Percentiles rank a stretch among this genome's conserved stretches.
phyloP scores from a whole-genome alignment of 2,797 vertebrate species.

The Ceyx erithaca region DNA sequence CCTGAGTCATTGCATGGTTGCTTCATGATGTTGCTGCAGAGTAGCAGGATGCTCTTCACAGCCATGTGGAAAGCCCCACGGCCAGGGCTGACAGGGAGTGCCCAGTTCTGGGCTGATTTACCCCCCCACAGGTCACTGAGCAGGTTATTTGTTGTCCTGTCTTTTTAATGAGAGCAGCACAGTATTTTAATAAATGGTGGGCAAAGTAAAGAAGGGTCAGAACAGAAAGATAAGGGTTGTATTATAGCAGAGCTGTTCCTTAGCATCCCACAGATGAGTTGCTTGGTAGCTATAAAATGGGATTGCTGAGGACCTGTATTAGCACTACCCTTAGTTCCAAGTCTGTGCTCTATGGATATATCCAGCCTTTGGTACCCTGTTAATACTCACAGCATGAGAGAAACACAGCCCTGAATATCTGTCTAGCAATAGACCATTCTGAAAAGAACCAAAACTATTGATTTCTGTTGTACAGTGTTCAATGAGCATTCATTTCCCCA shows the following conservation, averaged over 20 bases:
- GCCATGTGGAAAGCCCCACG: background rate
- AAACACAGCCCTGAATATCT: constrained; percentile 21
- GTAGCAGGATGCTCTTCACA: background rate
- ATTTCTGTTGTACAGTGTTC: constrained; percentile 35
- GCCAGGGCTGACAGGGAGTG: background rate
- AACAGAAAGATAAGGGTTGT: constrained; percentile 15
- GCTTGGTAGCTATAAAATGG: background rate
- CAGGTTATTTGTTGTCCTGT: constrained; percentile 29
- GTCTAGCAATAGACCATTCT: background rate
- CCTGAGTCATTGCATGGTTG: background rate
- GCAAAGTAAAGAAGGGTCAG: constrained; percentile 28
- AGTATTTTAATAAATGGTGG: constrained; percentile 38
- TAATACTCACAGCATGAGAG: constrained; percentile 26
- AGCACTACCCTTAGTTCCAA: constrained; percentile 15
- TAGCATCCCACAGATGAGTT: background rate
- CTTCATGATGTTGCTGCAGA: background rate
- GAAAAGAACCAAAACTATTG: constrained; percentile 8
- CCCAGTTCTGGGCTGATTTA: background rate
- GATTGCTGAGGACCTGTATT: constrained; percentile 10
- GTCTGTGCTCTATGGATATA: background rate
- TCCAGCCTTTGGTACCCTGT: background rate
- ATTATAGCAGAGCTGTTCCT: background rate
- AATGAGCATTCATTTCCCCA: constrained; percentile 19
- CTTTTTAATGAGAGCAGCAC: constrained; percentile 26
- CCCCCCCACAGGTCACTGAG: background rate